Base-by-base conservation (phyloP, 2,797 vertebrate genomes). In the Leptoclinus maculatus region DNA sequence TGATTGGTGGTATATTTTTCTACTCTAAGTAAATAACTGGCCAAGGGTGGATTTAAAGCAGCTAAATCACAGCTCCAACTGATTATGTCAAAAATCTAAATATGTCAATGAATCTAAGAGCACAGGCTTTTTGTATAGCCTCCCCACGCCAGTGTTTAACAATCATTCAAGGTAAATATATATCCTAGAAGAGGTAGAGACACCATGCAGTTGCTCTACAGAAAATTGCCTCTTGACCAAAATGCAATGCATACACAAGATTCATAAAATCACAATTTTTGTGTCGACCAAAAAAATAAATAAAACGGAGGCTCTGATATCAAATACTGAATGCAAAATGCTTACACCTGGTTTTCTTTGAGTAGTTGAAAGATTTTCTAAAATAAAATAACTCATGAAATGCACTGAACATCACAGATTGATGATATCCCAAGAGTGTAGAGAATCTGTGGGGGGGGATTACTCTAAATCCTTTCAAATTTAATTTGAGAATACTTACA, bases 311-410 rank as follows among this genome's bases (percentile, higher is more conserved):
- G 27, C 34, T 72, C 21, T 59, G 4, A 36, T 32, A 56, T 66
- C 21, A 49, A 47, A 21, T 7, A 39, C 14, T 71, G n/a, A 41
- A 58, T 16, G 12, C 21, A 21, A 63, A 36, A 59, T 49, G 39
- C 68, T 32, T 25, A 25, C 1, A 5, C 23, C 41, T 64, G n/a
- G 32, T 57, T 57, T 69, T 47, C 39, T 41, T 6, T 53, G 49
- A 25, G 8, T n/a, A 60, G 29, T 41, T 39, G 36, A 72, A 64
- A 12, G 1, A 36, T 43, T 60, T 72, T 3, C 5, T 39, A 7
- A 32, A 32, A 53, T n/a, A 54, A 77, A 79, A 64, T 70, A 73
- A 69, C 25, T 51, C 27, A 34, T 19, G 76, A 67, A 86, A 78
- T 78, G 80, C 62, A 38, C 2, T 14, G 51, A 68, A 25, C 68